A percentile compares a stretch with the other conserved stretches of the same genome.
phyloP scores from a whole-genome alignment of 35 echinoderm and acorn worm species.

The Hemicentrotus pulcherrimus region DNA sequence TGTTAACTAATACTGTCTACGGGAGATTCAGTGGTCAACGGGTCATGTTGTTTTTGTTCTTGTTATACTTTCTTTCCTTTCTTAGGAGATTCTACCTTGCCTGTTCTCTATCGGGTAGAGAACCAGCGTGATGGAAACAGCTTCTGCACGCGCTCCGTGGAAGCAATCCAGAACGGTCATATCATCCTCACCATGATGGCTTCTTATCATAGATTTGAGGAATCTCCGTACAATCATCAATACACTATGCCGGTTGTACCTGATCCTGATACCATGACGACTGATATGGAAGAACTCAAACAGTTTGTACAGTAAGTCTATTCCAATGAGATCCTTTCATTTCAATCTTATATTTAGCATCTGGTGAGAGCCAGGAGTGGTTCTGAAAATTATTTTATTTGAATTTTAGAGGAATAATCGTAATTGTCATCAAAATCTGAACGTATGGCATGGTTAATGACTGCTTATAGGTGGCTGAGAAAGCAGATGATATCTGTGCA shows the following conservation, averaged over 20 bases:
- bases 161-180: constrained; percentile 78
- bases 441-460: no score
- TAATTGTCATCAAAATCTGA: no score
- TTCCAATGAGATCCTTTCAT: background rate
- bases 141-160: constrained; percentile 77
- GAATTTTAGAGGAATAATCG: background rate
- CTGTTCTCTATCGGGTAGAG: constrained; percentile 81
- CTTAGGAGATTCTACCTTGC: constrained; percentile 67
- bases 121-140: constrained; percentile 83
- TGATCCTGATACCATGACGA: constrained; percentile 67
- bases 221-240: constrained; percentile 81
- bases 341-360: background rate
- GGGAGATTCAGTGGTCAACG: background rate
- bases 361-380: background rate
- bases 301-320: constrained; percentile 71
- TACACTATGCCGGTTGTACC: constrained; percentile 82
- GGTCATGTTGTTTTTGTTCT: background rate
- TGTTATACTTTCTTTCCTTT: background rate
- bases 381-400: background rate
- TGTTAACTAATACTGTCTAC: no score
- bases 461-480: no score
- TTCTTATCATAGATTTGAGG: constrained; percentile 80
- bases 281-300: constrained; percentile 59
- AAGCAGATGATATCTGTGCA: no score
- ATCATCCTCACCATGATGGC: constrained; percentile 83